Evolutionary conservation across 1,140 invertebrate species (phyloP), one percentile per base, ranked within the genome.

Genomic region (Neuroterus valhalla): DNA sequence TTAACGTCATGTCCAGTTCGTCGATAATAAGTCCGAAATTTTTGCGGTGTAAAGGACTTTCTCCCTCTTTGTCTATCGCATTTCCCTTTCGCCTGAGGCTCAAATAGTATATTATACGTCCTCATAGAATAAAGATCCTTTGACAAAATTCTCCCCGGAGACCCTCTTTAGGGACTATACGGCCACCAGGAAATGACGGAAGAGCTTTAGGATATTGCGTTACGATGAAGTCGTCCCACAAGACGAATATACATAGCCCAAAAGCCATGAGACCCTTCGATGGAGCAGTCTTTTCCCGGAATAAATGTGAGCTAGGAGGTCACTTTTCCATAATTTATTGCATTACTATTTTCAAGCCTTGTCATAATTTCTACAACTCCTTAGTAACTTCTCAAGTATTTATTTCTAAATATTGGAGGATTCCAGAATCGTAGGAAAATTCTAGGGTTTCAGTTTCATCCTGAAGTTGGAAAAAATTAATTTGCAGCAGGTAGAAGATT

Each of bases 41-140:
- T 77, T 68, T 71, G 50, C 46, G 26, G 66, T 72, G 67, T 50
- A 52, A 76, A 73, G 71, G 38, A 26, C 55, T 71, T 68, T 71
- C 31, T 38, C 43, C 52, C 62, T 70, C 48, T 68, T 55, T 72
- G 48, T 69, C 66, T 68, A 48, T 55, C 79, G 76, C 82, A 79
- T 89, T 89, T 89, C 87, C 85, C 81, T 78, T 76, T 76, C 66
- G 85, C 87, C 86, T 73, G 67, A 73, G 82, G 88, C 82, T 73
- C 70, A 45, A 80, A 85, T 86, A 83, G 84, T 84, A 76, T 89
- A 90, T 89, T 88, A 89, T 87, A 87, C 83, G 85, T 87, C 81
- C 85, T 83, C 84, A 81, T 85, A 81, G 88, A 87, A 89, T 90
- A 89, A 89, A 89, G 88, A 89, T 89, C 88, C 88, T 90, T 90